Evolutionary conservation across 2,797 vertebrate species (phyloP).

Genomic region (Onychomys arenicola): DNA sequence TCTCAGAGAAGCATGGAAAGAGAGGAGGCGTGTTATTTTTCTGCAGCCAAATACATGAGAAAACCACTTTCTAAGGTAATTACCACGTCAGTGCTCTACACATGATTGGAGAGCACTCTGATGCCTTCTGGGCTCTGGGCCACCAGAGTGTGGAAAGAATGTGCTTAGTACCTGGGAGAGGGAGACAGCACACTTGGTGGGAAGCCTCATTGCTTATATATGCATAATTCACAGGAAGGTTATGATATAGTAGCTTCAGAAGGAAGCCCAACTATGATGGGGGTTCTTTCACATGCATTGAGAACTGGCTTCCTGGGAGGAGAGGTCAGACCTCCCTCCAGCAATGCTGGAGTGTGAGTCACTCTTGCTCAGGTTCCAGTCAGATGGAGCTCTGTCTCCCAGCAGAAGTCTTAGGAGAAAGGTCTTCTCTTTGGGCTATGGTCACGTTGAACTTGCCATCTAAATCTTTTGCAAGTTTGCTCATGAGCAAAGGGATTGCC

Average conservation of each 20-base stretch:
- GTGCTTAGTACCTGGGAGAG: background rate
- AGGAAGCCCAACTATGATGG: background rate
- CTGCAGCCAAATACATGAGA: conserved; percentile 51
- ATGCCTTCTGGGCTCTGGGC: conserved; percentile 22
- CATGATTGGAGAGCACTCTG: background rate
- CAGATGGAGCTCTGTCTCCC: background rate
- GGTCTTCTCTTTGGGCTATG: background rate
- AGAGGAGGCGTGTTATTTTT: conserved; percentile 49
- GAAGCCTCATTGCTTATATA: background rate
- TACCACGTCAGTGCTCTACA: conserved; percentile 21
- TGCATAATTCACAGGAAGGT: background rate
- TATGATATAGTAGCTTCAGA: background rate
- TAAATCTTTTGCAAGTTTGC: background rate
- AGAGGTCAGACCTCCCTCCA: background rate
- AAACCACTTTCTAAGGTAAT: conserved; percentile 70
- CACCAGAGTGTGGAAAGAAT: conserved; percentile 3
- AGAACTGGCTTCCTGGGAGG: background rate
- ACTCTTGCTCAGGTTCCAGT: background rate
- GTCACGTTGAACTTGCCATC: background rate
- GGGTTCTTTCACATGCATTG: background rate
- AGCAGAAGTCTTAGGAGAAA: background rate
- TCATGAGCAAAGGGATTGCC: background rate
- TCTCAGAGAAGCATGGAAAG: conserved; percentile 52
- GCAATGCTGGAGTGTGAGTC: background rate
- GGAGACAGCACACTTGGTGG: background rate